Evolutionary conservation across 2,888 invertebrate species (phyloP), one percentile per base, ranked within the genome.

Genomic region (Clostera curtula): DNA sequence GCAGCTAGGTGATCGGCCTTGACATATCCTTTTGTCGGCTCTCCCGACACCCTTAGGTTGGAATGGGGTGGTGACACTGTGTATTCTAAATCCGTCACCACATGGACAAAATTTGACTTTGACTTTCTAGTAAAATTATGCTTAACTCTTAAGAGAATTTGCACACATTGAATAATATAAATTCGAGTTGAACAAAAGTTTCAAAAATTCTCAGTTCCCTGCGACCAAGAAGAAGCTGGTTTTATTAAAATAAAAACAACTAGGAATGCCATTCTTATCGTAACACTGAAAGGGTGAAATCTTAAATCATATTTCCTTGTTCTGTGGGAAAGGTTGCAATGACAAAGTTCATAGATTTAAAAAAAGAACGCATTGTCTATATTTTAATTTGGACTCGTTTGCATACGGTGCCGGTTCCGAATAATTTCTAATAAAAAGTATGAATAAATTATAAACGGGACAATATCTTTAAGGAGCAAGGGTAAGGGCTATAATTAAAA

Each of bases 401-500:
- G 74, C 77, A 79, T 80, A 58, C 48, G 57, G 47, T 53, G 54
- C 52, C 56, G 49, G 53, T 50, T 56, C 50, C 57, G 54, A 62
- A 64, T 69, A 58, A 64, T 64, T 69, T 71, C 55, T 70, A 65
- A 71, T 66, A 63, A 65, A 69, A 70, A 66, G 58, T 59, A 63
- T 74, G 75, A 77, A 82, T 79, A 69, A 69, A 80, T 79, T 80
- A 76, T 59, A 43, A 51, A 43, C 31, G 55, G 62, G 54, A 74
- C 76, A 76, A 79, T 76, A 63, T 80, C 80, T 80, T 77, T 41
- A 53, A 68, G 65, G 49, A 43, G 50, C 49, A 56, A 56, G 74
- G 75, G 74, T 71, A 60, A 67, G 64, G 64, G 65, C 49, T 60
- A 61, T 79, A 80, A 82, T 82, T 82, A 82, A 82, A 80, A 74